These are phyloP conservation scores for Aphaenogaster floridana DNA, from an alignment of 1,140 invertebrate species.

Conservation along the genomic window DNA sequence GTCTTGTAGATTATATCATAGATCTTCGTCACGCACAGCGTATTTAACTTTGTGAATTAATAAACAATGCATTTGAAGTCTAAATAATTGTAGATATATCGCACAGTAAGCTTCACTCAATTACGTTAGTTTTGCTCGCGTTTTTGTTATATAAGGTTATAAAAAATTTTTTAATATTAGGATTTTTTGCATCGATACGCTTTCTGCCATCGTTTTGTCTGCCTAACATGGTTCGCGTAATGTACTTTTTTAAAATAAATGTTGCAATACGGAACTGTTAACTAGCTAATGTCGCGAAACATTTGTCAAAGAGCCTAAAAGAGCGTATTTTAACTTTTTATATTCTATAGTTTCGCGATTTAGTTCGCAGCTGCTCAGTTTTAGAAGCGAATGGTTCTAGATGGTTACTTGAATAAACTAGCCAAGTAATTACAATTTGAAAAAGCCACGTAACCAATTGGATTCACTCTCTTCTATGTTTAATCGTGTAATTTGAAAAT, in stretches of 20 bases:
- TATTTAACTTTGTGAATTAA: conserved; percentile 70
- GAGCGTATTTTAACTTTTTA: neutral
- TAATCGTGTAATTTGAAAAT: conserved; percentile 26
- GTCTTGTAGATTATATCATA: conserved; percentile 69
- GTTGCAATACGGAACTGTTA: conserved; percentile 1
- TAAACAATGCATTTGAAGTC: conserved; percentile 66
- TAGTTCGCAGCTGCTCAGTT: neutral
- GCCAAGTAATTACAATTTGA: neutral
- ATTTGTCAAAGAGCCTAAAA: conserved; percentile 2
- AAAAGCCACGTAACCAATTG: conserved; percentile 9
- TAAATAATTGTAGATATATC: conserved; percentile 49
- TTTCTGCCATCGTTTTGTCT: conserved; percentile 53
- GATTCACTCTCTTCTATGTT: conserved; percentile 37
- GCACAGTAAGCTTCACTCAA: conserved; percentile 53
- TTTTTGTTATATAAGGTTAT: conserved; percentile 35
- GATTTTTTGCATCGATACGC: conserved; percentile 51
- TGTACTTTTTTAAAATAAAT: conserved; percentile 4
- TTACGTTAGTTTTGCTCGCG: conserved; percentile 48
- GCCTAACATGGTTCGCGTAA: conserved; percentile 45
- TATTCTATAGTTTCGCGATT: neutral
- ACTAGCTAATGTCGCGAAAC: conserved; percentile 20
- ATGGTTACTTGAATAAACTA: conserved; percentile 8
- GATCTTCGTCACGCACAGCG: conserved; percentile 68
- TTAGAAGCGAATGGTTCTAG: conserved; percentile 18
- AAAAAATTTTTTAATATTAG: conserved; percentile 34